Conservation (phyloP, 2,797 vertebrate species). For the Anguilla anguilla region DNA sequence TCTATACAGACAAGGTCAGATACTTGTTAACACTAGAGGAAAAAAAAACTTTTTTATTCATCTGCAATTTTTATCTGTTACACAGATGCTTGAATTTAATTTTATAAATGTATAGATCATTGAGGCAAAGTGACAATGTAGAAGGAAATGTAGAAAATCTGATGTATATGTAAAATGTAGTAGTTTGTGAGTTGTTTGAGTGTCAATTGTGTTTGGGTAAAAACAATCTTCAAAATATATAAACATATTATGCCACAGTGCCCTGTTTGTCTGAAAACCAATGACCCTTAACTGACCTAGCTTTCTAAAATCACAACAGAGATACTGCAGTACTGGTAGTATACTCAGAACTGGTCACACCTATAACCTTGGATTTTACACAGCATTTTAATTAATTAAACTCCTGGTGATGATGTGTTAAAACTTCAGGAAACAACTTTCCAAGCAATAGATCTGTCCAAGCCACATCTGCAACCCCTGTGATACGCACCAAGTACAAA, state of each 20-base stretch:
- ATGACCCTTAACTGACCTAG: neutral
- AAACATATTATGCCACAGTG: neutral
- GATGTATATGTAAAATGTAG: neutral
- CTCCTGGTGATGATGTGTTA: neutral
- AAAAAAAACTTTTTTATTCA: conserved; percentile 15
- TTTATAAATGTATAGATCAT: neutral
- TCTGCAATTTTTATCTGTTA: conserved; percentile 4
- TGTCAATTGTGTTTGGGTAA: neutral
- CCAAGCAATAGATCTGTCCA: neutral
- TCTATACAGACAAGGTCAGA: conserved; percentile 6
- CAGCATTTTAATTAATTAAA: neutral
- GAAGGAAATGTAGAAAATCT: conserved; percentile 8
- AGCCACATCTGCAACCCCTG: neutral
- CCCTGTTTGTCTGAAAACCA: neutral
- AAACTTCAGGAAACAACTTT: neutral
- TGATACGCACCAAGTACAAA: neutral
- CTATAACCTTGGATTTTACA: neutral
- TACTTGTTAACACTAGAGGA: neutral
- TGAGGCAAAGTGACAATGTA: neutral
- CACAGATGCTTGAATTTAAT: neutral
- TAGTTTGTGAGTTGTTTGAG: neutral
- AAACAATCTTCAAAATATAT: neutral
- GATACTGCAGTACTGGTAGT: neutral
- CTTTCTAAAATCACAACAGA: neutral
- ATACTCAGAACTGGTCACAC: neutral